phyloP scores from a whole-genome alignment of 2,888 invertebrate species.

The Pegoplata infirma region DNA sequence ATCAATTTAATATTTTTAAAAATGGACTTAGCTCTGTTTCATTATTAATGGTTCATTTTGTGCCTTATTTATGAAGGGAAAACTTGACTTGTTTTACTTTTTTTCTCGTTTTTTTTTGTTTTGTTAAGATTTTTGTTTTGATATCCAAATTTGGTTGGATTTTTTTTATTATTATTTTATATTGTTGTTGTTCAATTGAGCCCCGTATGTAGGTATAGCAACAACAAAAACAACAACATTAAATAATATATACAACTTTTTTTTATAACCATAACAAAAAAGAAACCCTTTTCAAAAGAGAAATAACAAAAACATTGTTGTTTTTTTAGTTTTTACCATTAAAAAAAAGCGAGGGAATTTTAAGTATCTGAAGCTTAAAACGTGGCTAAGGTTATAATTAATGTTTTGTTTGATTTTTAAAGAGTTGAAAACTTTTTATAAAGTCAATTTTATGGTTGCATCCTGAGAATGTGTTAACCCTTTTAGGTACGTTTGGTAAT shows the following conservation, averaged over 20 bases:
- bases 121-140: conserved; percentile 56
- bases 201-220: conserved; percentile 23
- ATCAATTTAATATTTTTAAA: no score
- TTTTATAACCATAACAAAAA: conserved; percentile 25
- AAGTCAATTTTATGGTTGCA: neutral
- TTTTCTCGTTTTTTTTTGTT: conserved; percentile 28
- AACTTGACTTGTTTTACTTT: neutral
- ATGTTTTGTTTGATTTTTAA: conserved; percentile 9
- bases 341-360: neutral
- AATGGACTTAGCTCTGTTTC: no score
- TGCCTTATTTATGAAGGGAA: conserved; percentile 1
- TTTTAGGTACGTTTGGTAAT: no score
- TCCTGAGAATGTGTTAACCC: neutral
- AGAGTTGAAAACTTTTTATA: neutral
- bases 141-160: conserved; percentile 42
- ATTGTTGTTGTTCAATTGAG: neutral
- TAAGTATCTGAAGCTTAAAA: neutral
- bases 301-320: conserved; percentile 1
- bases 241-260: neutral
- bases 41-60: no score
- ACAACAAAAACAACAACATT: neutral
- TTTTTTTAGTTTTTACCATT: neutral
- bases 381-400: neutral
- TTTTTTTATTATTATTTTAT: conserved; percentile 5
- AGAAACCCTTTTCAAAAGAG: conserved; percentile 25